phyloP scores from a whole-genome alignment of 2,113 vertebrate genomes.

The Ramphastos sulfuratus region DNA sequence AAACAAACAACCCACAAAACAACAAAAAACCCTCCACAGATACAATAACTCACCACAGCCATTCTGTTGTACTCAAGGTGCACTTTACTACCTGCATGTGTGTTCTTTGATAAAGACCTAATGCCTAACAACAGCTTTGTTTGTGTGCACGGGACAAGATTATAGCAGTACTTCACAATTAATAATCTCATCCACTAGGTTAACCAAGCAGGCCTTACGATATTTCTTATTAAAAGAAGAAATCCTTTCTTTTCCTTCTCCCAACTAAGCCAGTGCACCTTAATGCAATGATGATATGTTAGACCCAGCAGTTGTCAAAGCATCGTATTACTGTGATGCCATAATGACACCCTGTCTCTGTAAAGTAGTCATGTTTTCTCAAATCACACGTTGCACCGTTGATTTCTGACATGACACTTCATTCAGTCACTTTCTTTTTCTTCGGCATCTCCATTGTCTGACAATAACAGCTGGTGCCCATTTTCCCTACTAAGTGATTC shows the following conservation, averaged over 20 bases:
- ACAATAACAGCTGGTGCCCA: slow-evolving; percentile 82
- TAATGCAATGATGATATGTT: slow-evolving; percentile 99
- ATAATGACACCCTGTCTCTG: slow-evolving; percentile 97
- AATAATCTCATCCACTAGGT: slow-evolving; percentile 56
- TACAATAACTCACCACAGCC: too few species aligned
- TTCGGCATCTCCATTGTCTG: slow-evolving; percentile 68
- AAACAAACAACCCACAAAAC: rapidly evolving
- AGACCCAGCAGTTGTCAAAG: slow-evolving; percentile 90
- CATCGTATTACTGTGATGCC: slow-evolving; percentile 89
- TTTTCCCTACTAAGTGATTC: slow-evolving; percentile 81
- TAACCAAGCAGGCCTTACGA: slow-evolving; percentile 74
- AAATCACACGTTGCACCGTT: slow-evolving; percentile 87
- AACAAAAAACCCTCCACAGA: neutral
- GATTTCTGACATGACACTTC: slow-evolving; percentile 88
- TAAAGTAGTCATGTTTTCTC: slow-evolving; percentile 86
- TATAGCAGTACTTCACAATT: slow-evolving; percentile 15
- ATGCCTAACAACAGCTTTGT: neutral
- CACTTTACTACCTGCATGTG: rapidly evolving
- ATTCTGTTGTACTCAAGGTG: neutral
- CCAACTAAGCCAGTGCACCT: slow-evolving; percentile 82
- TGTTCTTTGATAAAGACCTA: neutral
- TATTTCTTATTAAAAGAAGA: slow-evolving; percentile 80
- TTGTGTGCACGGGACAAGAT: neutral
- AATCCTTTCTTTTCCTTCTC: slow-evolving; percentile 74
- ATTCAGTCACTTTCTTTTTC: slow-evolving; percentile 76